Conservation (phyloP, 2,113 vertebrate genomes). For the Macroglossus sobrinus region DNA sequence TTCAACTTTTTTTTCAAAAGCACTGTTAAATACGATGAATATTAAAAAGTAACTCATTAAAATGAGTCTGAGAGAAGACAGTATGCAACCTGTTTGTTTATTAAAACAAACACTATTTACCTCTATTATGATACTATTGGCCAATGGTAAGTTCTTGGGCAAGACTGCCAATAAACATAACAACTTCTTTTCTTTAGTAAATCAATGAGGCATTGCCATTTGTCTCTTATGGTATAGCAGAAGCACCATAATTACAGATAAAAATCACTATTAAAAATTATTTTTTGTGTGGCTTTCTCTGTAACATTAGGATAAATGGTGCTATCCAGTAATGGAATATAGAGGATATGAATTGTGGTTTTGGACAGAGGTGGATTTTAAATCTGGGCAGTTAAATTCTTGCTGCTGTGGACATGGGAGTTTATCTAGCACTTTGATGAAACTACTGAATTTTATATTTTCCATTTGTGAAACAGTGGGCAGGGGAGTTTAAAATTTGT, state of each 20-base stretch:
- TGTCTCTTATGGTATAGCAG: not conserved
- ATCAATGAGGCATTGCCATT: not conserved
- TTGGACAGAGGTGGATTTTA: not conserved
- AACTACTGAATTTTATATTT: not conserved
- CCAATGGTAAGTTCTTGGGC: not conserved
- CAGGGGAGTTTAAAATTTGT: not conserved
- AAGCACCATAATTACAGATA: not conserved
- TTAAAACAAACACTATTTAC: not conserved
- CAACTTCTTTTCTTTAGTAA: not conserved
- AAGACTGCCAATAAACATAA: not conserved
- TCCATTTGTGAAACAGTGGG: not conserved
- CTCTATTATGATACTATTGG: not conserved
- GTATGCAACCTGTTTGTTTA: not conserved
- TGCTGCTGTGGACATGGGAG: not conserved
- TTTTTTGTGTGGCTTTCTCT: not conserved
- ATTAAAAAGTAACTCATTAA: not conserved
- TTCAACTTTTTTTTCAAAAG: not conserved
- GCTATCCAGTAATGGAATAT: not conserved
- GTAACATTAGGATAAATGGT: not conserved
- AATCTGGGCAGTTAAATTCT: not conserved
- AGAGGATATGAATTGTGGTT: not conserved
- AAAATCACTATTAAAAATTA: not conserved
- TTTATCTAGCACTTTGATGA: not conserved
- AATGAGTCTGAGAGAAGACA: not conserved
- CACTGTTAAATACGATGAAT: slow-evolving; percentile 23